Conservation (phyloP, 2,888 invertebrate genomes). For the Pristionchus fissidentatus region DNA sequence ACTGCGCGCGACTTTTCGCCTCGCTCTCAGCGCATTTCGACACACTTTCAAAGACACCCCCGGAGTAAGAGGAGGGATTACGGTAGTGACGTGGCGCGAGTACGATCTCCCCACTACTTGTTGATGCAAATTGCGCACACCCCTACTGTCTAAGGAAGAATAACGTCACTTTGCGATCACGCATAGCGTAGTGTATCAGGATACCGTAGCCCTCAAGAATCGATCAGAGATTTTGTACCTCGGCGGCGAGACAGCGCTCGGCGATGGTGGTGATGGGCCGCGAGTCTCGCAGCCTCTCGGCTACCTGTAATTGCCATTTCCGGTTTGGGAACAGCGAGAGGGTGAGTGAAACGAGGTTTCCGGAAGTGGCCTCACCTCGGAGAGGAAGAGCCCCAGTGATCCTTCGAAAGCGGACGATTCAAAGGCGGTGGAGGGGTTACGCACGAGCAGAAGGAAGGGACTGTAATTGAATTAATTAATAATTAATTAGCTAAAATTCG, state of each 20-base stretch:
- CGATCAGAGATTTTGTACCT: constrained; percentile 37
- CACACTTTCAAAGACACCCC: constrained; percentile 5
- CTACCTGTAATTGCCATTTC: background rate
- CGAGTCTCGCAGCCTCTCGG: background rate
- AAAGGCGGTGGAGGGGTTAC: constrained; percentile 14
- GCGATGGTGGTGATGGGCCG: constrained; percentile 4
- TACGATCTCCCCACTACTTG: background rate
- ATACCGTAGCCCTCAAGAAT: too few species aligned
- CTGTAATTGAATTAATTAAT: background rate
- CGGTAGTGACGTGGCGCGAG: background rate
- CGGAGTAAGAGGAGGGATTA: background rate
- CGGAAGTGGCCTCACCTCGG: background rate
- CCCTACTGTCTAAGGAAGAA: background rate
- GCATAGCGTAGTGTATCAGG: too few species aligned
- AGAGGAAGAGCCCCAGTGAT: constrained; percentile 1
- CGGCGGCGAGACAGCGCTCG: constrained; percentile 24
- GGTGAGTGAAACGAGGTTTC: background rate
- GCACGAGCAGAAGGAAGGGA: constrained; percentile 17
- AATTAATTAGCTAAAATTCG: background rate
- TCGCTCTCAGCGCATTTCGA: background rate
- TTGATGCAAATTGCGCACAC: background rate
- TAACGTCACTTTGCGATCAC: constrained; percentile 11
- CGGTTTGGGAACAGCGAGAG: background rate
- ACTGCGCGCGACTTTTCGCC: constrained; percentile 12
- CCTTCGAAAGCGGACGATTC: constrained; percentile 21